These are phyloP conservation scores for Perognathus longimembris DNA, from an alignment of 2,113 vertebrate species.

Conservation along the genomic window DNA sequence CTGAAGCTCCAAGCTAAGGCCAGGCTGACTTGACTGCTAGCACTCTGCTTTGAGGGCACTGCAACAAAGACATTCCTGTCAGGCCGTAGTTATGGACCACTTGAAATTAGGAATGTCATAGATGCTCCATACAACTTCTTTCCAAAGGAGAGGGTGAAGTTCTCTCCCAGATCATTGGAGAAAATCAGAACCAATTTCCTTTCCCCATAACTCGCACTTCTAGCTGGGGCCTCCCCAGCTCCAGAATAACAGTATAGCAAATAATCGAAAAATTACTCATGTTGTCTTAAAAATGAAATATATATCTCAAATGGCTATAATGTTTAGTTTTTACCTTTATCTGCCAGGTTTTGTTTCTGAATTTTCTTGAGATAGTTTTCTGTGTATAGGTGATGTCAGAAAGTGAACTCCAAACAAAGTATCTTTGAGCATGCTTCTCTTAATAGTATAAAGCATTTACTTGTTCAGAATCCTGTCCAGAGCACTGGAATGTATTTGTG, in stretches of 20 bases:
- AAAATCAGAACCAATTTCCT: background rate
- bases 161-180: background rate
- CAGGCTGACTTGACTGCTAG: background rate
- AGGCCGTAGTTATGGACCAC: background rate
- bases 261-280: conserved; percentile 19
- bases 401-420: background rate
- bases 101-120: conserved; percentile 2
- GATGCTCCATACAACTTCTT: background rate
- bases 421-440: background rate
- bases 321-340: conserved; percentile 30
- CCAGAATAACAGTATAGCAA: conserved; percentile 17
- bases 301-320: background rate
- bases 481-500: background rate
- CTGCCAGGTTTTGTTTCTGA: background rate
- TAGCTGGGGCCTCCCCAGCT: background rate
- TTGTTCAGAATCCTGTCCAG: conserved; percentile 19
- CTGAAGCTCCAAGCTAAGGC: background rate
- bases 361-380: conserved; percentile 56
- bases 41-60: background rate
- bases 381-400: conserved; percentile 46
- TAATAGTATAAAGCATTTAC: conserved; percentile 5
- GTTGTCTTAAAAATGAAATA: background rate
- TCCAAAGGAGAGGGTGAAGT: background rate
- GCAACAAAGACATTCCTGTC: background rate
- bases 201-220: background rate